phyloP scores from a whole-genome alignment of 2,797 vertebrate genomes.

The Cossypha niveicapilla region DNA sequence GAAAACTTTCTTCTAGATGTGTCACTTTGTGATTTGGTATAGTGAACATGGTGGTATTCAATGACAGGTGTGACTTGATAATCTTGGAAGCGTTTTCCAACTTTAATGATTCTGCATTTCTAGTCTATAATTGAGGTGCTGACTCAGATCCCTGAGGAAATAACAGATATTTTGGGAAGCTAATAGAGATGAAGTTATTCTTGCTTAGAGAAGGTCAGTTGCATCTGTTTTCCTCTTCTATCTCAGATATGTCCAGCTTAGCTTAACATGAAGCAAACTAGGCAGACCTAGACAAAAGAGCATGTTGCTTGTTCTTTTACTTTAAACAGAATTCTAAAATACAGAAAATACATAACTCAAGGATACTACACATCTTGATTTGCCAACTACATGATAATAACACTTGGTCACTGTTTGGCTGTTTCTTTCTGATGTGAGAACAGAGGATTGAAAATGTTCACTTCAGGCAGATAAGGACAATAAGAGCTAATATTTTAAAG shows the following conservation, averaged over 20 bases:
- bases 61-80: not conserved
- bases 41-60: not conserved
- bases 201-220: not conserved
- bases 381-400: not conserved
- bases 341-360: not conserved
- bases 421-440: not conserved
- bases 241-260: not conserved
- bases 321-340: not conserved
- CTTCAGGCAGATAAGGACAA: not conserved
- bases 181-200: not conserved
- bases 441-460: not conserved
- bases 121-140: not conserved
- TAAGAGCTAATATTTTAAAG: not conserved
- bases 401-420: not conserved
- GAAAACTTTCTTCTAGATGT: not conserved
- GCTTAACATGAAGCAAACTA: not conserved
- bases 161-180: not conserved
- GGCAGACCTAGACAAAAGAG: not conserved
- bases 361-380: not conserved
- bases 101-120: not conserved
- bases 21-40: not conserved
- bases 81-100: not conserved
- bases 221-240: not conserved
- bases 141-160: not conserved
- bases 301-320: not conserved